These are phyloP conservation scores for Valencia hispanica DNA, from an alignment of 2,797 vertebrate species.

Conservation along the genomic window DNA sequence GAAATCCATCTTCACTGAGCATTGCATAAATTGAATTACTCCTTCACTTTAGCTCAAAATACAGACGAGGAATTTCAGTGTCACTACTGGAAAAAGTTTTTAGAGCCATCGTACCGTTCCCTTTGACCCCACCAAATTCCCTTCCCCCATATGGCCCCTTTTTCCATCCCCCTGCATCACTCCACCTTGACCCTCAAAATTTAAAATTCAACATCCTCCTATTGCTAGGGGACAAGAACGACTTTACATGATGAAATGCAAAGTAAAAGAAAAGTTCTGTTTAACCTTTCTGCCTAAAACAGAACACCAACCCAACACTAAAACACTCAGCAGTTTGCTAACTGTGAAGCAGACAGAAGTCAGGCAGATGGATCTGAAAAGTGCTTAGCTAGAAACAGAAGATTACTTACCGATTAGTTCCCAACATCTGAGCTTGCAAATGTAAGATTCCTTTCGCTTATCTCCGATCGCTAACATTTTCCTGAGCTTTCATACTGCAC, in stretches of 20 bases:
- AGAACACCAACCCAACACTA: background rate
- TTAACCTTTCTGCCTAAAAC: background rate
- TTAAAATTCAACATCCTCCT: slow-evolving; percentile 80
- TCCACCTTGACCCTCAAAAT: slow-evolving; percentile 85
- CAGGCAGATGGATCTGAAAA: slow-evolving; percentile 25
- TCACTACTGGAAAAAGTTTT: slow-evolving; percentile 53
- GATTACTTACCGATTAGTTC: slow-evolving; percentile 85
- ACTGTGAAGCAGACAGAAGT: slow-evolving; percentile 15
- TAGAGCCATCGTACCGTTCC: slow-evolving; percentile 53
- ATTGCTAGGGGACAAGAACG: slow-evolving; percentile 59
- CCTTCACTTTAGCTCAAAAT: slow-evolving; percentile 3
- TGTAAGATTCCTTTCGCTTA: slow-evolving; percentile 79
- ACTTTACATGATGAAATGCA: slow-evolving; percentile 73
- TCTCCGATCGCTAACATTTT: slow-evolving; percentile 84
- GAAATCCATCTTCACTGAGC: slow-evolving; percentile 3
- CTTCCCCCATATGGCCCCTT: slow-evolving; percentile 64
- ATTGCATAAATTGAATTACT: slow-evolving; percentile 18
- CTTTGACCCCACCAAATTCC: slow-evolving; percentile 57
- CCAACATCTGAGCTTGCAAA: slow-evolving; percentile 77
- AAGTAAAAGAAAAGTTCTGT: slow-evolving; percentile 23
- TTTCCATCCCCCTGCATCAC: slow-evolving; percentile 40
- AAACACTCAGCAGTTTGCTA: slow-evolving; percentile 24
- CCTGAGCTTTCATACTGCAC: slow-evolving; percentile 80
- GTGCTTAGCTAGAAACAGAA: slow-evolving; percentile 39
- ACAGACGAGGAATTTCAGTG: slow-evolving; percentile 23